Conservation (phyloP, 2,113 vertebrate species). For the Bujurquina vittata region DNA sequence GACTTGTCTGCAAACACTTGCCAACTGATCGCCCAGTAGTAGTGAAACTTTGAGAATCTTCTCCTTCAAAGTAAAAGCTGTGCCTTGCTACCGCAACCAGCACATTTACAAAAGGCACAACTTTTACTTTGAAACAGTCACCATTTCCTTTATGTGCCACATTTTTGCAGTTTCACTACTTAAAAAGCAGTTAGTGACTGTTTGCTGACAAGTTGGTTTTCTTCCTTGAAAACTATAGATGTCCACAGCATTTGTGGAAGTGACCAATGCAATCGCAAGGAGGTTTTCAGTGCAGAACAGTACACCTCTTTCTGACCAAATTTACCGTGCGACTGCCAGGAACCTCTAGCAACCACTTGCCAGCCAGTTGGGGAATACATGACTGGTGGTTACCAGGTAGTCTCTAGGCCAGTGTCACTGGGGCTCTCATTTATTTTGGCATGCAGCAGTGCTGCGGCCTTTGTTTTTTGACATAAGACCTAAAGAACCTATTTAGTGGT, state of each 20-base stretch:
- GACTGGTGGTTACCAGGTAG: neutral
- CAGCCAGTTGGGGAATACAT: neutral
- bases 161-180: neutral
- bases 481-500: neutral
- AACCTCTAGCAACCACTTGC: neutral
- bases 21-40: no score
- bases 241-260: neutral
- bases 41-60: neutral
- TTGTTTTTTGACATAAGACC: neutral
- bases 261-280: neutral
- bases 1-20: no score
- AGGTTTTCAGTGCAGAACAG: neutral
- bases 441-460: neutral
- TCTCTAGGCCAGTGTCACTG: neutral
- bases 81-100: neutral
- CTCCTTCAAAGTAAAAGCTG: neutral
- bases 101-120: neutral
- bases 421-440: neutral
- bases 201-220: neutral
- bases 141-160: neutral
- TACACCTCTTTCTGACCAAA: no score
- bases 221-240: neutral
- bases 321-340: neutral
- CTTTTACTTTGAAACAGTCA: neutral
- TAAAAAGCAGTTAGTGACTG: neutral